Percentiles rank a stretch among this genome's conserved stretches.
phyloP scores from a whole-genome alignment of 1,140 invertebrate species.

The Caenorhabditis inopinata region DNA sequence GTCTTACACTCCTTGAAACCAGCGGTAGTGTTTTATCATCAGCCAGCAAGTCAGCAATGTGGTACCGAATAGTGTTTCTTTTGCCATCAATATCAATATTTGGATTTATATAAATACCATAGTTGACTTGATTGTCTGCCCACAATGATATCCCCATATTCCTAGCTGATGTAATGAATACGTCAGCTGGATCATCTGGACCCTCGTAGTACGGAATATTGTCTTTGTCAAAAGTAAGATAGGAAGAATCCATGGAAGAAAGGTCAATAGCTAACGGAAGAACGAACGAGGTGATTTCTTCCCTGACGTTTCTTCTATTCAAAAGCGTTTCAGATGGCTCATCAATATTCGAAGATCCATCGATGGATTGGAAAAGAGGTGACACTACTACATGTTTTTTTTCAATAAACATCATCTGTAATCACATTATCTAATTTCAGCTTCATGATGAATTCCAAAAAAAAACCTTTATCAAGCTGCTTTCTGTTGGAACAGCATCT shows the following conservation, averaged over 20 bases:
- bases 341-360: constrained; percentile 5
- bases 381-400: constrained; percentile 13
- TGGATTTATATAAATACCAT: constrained; percentile 70
- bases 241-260: constrained; percentile 71
- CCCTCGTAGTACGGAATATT: constrained; percentile 72
- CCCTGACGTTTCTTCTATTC: constrained; percentile 67
- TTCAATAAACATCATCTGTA: neutral
- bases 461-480: constrained; percentile 23
- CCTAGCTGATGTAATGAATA: constrained; percentile 83
- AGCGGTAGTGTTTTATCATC: constrained; percentile 47
- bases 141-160: constrained; percentile 70
- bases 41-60: constrained; percentile 44
- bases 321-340: neutral
- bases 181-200: constrained; percentile 52
- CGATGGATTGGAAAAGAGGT: constrained; percentile 1
- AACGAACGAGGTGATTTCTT: constrained; percentile 84
- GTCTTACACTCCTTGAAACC: constrained; percentile 58
- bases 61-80: constrained; percentile 45
- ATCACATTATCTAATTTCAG: too few species aligned
- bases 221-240: constrained; percentile 76
- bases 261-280: constrained; percentile 83
- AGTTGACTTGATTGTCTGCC: constrained; percentile 58
- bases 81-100: constrained; percentile 51
- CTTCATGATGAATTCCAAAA: too few species aligned
- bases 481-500: constrained; percentile 4